Evolutionary conservation across 2,888 invertebrate species (phyloP).

Genomic region (Hypercompe scribonia): DNA sequence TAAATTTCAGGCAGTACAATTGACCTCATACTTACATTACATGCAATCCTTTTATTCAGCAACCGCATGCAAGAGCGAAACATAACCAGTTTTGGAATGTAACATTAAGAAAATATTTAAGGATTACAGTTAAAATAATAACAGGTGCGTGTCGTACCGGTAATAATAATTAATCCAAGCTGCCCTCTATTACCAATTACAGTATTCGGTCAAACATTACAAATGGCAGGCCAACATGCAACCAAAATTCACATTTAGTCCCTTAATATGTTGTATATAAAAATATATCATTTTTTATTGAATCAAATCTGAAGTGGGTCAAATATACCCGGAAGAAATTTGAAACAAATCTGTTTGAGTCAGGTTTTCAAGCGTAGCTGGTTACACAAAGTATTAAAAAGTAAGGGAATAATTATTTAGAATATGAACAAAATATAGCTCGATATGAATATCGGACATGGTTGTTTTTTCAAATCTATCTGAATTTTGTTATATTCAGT

Average conservation of each 20-base stretch:
- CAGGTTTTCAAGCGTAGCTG: constrained; percentile 26
- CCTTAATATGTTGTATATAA: constrained; percentile 37
- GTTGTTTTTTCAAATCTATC: neutral
- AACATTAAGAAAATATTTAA: constrained; percentile 25
- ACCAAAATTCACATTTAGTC: constrained; percentile 44
- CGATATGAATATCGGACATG: neutral
- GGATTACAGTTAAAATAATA: constrained; percentile 22
- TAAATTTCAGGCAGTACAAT: neutral
- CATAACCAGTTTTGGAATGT: constrained; percentile 11
- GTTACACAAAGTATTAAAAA: constrained; percentile 1
- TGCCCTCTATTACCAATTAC: constrained; percentile 62
- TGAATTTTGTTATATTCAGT: too few species aligned
- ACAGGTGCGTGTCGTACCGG: constrained; percentile 58
- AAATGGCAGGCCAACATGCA: constrained; percentile 64
- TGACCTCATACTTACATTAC: neutral
- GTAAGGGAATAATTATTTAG: neutral
- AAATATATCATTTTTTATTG: constrained; percentile 42
- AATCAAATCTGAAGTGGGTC: constrained; percentile 50
- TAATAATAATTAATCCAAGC: constrained; percentile 61
- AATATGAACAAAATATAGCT: neutral
- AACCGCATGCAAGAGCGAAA: constrained; percentile 8
- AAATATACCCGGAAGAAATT: constrained; percentile 51
- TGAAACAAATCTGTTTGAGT: constrained; percentile 42
- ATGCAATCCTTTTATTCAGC: neutral
- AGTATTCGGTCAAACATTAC: constrained; percentile 62